These are phyloP conservation scores for Thalassoma bifasciatum DNA, from an alignment of 2,113 vertebrate genomes.

Conservation along the genomic window DNA sequence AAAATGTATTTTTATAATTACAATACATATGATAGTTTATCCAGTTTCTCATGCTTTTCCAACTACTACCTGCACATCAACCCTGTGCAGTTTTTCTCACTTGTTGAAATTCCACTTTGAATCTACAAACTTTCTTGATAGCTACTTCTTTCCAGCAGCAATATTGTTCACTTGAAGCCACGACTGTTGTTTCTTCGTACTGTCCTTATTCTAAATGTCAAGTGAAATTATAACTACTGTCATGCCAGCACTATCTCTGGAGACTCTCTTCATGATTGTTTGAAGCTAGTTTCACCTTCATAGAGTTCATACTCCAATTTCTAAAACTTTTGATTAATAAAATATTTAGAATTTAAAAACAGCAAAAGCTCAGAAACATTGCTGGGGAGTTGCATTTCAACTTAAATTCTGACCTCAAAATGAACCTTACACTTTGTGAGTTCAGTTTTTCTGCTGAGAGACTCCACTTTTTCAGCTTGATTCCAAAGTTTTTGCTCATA, in stretches of 20 bases:
- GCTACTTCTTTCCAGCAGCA: neutral
- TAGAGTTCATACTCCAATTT: neutral
- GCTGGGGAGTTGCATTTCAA: neutral
- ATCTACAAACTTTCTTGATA: neutral
- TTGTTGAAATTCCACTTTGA: no score
- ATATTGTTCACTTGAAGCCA: neutral
- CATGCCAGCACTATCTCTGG: constrained; percentile 24
- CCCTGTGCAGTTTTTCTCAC: no score
- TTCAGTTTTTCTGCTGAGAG: neutral
- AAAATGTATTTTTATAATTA: no score
- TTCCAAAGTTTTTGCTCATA: neutral
- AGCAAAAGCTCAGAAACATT: neutral
- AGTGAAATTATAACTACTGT: constrained; percentile 35
- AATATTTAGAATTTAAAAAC: constrained; percentile 25
- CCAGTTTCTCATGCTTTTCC: no score
- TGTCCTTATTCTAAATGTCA: constrained; percentile 52
- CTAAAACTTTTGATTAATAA: no score
- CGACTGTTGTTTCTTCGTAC: constrained; percentile 19
- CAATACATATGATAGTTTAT: no score
- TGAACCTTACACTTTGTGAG: neutral
- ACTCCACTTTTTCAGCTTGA: constrained; percentile 1
- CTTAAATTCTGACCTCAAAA: neutral
- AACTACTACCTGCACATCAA: no score
- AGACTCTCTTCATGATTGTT: neutral
- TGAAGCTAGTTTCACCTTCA: neutral